Conservation (phyloP, 1,140 invertebrate genomes). For the Cyclargus thomasi region DNA sequence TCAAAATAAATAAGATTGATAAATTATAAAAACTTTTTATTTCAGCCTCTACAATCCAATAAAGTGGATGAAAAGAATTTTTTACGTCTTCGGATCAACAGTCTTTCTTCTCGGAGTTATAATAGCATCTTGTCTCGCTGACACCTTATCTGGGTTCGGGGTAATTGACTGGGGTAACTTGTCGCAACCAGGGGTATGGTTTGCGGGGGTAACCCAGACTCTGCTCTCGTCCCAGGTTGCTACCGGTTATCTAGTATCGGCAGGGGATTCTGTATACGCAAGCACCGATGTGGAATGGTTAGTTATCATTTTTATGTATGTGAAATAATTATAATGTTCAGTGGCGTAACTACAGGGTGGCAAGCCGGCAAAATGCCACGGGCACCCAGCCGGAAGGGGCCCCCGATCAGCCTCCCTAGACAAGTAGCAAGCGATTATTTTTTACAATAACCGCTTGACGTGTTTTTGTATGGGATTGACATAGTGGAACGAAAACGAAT, state of each 20-base stretch:
- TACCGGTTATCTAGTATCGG: slow-evolving; percentile 76
- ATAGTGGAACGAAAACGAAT: too few relatives aligned
- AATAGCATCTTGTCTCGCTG: slow-evolving; percentile 31
- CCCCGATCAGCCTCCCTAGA: too few relatives aligned
- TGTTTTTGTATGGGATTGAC: too few relatives aligned
- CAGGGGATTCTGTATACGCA: slow-evolving; percentile 76
- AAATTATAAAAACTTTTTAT: slow-evolving; percentile 22
- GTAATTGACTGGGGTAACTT: slow-evolving; percentile 37
- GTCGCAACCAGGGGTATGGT: slow-evolving; percentile 65
- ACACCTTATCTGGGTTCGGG: slow-evolving; percentile 28
- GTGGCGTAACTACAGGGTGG: too few relatives aligned
- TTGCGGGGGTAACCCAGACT: slow-evolving; percentile 75
- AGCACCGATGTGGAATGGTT: slow-evolving; percentile 77
- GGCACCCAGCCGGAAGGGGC: too few relatives aligned
- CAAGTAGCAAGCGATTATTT: too few relatives aligned
- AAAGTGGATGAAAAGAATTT: slow-evolving; percentile 51
- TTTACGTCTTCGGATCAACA: slow-evolving; percentile 40
- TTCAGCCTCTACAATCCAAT: slow-evolving; percentile 63
- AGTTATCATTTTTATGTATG: slow-evolving; percentile 36
- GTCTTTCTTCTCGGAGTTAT: slow-evolving; percentile 35
- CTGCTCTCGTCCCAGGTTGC: slow-evolving; percentile 77
- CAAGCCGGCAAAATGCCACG: too few relatives aligned
- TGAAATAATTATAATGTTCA: too few relatives aligned
- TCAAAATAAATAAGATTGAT: background rate
- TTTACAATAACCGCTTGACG: too few relatives aligned